Evolutionary conservation across 2,113 vertebrate genomes (phyloP).

Genomic region (Coryphaenoides rupestris): DNA sequence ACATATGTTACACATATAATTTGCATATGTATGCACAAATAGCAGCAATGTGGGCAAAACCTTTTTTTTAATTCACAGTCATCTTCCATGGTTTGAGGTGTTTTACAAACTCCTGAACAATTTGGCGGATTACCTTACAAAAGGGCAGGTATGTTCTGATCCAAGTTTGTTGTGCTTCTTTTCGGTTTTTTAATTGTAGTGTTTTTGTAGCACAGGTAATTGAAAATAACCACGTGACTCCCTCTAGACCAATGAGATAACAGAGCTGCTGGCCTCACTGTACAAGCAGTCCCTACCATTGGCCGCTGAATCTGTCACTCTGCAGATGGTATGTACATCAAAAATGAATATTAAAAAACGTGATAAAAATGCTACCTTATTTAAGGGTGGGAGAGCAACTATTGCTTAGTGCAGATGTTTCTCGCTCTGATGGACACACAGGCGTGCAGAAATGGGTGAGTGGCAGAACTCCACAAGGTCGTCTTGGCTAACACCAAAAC

Average conservation of each 20-base stretch:
- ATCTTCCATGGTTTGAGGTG: slow-evolving; percentile 88
- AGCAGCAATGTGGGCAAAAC: not conserved
- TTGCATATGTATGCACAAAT: not conserved
- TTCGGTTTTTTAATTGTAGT: not conserved
- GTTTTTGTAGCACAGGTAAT: not conserved
- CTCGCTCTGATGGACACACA: slow-evolving; percentile 40
- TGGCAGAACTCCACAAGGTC: slow-evolving; percentile 32
- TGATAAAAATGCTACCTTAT: not conserved
- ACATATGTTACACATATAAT: not conserved
- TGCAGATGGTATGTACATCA: slow-evolving; percentile 76
- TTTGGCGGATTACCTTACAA: slow-evolving; percentile 79
- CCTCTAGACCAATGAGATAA: slow-evolving; percentile 74
- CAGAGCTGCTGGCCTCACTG: slow-evolving; percentile 67
- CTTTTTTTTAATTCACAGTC: slow-evolving; percentile 60
- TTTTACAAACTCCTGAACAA: slow-evolving; percentile 91
- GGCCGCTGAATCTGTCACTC: slow-evolving; percentile 56
- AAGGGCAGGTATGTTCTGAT: slow-evolving; percentile 77
- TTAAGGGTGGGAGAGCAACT: slow-evolving; percentile 64
- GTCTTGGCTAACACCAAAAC: slow-evolving; percentile 15
- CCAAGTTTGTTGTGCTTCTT: not conserved
- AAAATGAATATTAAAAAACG: not conserved
- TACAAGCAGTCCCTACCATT: slow-evolving; percentile 70
- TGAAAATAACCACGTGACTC: not conserved
- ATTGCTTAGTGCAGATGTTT: slow-evolving; percentile 56
- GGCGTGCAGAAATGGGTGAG: slow-evolving; percentile 66